phyloP scores from a whole-genome alignment of 2,888 invertebrate species.

The Brachylomia viminalis region DNA sequence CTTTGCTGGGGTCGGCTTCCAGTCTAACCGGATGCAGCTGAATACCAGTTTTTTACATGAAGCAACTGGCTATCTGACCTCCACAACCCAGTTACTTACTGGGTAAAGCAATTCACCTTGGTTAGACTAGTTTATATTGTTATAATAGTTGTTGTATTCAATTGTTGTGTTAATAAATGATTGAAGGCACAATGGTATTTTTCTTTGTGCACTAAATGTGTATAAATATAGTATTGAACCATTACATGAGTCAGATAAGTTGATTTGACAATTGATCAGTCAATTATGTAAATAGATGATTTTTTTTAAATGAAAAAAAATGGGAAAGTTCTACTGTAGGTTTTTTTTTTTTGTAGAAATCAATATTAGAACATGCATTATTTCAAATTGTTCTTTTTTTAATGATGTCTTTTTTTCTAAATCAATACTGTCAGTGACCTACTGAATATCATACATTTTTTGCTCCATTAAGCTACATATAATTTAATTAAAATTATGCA shows the following conservation, averaged over 20 bases:
- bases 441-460: background rate
- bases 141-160: background rate
- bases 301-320: background rate
- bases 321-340: background rate
- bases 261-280: background rate
- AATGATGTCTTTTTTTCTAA: conserved; percentile 6
- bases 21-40: background rate
- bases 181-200: background rate
- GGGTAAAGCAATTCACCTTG: background rate
- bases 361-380: background rate
- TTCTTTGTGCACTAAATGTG: background rate
- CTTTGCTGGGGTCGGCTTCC: background rate
- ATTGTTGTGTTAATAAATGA: conserved; percentile 8
- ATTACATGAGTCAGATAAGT: background rate
- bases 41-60: background rate
- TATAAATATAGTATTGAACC: background rate
- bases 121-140: background rate
- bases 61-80: background rate
- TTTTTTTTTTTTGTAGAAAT: background rate
- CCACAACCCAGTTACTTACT: background rate
- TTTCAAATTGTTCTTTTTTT: background rate
- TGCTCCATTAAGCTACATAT: background rate
- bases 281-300: background rate
- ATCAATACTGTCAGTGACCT: conserved; percentile 2
- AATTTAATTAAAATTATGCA: background rate